Percentiles rank a stretch among this genome's conserved stretches.
phyloP scores from a whole-genome alignment of 2,797 vertebrate species.

The Myotis pilosus region DNA sequence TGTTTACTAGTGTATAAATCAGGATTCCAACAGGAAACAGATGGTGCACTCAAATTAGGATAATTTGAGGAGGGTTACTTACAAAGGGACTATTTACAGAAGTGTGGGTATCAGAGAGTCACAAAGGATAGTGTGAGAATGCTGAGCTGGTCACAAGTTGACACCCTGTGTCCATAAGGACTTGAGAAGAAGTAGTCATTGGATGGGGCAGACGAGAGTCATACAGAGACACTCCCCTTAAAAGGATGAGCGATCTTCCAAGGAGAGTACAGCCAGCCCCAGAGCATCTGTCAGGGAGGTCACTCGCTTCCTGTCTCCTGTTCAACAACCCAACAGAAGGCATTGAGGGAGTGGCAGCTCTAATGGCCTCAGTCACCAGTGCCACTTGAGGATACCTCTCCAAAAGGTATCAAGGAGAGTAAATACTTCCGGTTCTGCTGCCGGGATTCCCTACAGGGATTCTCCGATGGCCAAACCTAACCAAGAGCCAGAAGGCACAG shows the following conservation, averaged over 20 bases:
- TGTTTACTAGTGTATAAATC: not conserved
- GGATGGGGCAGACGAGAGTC: not conserved
- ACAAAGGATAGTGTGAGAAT: not conserved
- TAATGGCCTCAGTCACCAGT: not conserved
- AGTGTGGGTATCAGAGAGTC: not conserved
- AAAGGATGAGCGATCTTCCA: not conserved
- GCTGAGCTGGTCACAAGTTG: not conserved
- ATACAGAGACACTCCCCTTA: not conserved
- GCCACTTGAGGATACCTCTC: not conserved
- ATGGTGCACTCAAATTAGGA: slow-evolving; percentile 46
- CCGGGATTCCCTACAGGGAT: not conserved
- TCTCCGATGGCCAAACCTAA: not conserved
- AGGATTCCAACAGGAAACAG: slow-evolving; percentile 60
- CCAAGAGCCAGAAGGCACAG: not conserved
- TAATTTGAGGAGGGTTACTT: slow-evolving; percentile 35
- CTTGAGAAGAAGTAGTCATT: not conserved
- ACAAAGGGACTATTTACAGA: slow-evolving; percentile 49
- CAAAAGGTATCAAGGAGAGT: not conserved
- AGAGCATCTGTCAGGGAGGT: not conserved
- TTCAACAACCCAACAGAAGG: not conserved
- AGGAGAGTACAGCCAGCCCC: not conserved
- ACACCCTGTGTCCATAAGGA: not conserved
- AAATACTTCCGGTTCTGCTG: not conserved
- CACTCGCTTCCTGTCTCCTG: not conserved
- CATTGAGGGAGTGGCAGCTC: not conserved